Evolutionary conservation across 2,888 invertebrate genomes (phyloP).

Genomic region (Stomorhina lunata): DNA sequence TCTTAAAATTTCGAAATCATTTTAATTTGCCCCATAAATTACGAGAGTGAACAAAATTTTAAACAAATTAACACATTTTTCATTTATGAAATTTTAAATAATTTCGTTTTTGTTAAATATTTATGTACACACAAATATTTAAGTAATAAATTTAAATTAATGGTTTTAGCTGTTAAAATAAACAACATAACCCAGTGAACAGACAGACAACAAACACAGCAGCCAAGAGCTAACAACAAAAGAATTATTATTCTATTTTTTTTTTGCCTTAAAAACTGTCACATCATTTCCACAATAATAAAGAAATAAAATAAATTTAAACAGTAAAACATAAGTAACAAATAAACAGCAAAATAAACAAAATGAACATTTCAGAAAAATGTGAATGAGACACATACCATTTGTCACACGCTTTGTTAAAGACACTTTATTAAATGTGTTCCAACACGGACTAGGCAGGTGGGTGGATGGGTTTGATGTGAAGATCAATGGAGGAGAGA

Average conservation of each 20-base stretch:
- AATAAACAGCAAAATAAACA: conserved; percentile 3
- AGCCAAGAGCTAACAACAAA: not conserved
- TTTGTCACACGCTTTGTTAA: conserved; percentile 58
- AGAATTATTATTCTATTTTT: conserved; percentile 29
- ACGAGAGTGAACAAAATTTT: not conserved
- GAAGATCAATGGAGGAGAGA: not conserved
- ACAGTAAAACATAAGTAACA: conserved; percentile 6
- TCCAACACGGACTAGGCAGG: no score
- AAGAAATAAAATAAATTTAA: conserved; percentile 44
- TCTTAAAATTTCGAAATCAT: conserved; percentile 49
- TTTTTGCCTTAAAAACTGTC: conserved; percentile 50
- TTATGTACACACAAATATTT: conserved; percentile 56
- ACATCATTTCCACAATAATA: conserved; percentile 55
- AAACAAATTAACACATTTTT: conserved; percentile 62
- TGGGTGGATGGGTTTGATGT: conserved; percentile 20
- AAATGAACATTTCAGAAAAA: conserved; percentile 45
- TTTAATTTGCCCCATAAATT: conserved; percentile 59
- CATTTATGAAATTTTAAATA: conserved; percentile 52
- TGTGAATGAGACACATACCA: conserved; percentile 37
- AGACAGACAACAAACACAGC: not conserved
- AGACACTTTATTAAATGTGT: conserved; percentile 34
- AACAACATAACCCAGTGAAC: conserved; percentile 34
- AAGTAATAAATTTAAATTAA: conserved; percentile 60
- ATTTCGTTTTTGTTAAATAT: conserved; percentile 56
- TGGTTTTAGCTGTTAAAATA: conserved; percentile 57